These are phyloP conservation scores for Columba janthina DNA, from an alignment of 2,113 vertebrate genomes.

Conservation along the genomic window DNA sequence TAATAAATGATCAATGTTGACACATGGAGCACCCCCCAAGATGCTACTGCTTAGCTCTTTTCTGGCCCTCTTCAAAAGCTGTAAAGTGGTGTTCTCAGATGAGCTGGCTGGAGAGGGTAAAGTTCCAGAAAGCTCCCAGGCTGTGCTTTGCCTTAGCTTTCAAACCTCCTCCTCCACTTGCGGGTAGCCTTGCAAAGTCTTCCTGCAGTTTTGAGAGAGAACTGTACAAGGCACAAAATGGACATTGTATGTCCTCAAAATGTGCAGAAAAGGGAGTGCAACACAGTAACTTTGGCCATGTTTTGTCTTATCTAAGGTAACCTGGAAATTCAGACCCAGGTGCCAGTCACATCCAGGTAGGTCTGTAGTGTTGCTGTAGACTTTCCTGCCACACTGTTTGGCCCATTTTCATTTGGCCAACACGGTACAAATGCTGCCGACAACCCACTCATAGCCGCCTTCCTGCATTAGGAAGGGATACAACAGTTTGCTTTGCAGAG, in stretches of 20 bases:
- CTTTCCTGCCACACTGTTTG: not conserved
- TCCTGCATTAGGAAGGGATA: not conserved
- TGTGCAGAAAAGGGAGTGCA: not conserved
- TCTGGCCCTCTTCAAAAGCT: not conserved
- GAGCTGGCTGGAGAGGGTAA: not conserved
- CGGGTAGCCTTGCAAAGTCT: not conserved
- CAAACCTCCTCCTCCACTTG: not conserved
- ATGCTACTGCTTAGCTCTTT: not conserved
- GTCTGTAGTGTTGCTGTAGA: not conserved
- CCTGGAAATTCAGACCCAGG: not conserved
- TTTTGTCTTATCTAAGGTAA: not conserved
- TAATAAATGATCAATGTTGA: not conserved
- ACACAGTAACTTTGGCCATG: rapidly evolving
- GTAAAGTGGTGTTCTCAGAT: not conserved
- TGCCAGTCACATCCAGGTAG: not conserved
- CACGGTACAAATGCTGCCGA: not conserved
- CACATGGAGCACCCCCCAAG: not conserved
- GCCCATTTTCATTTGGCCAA: not conserved
- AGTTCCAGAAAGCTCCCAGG: not conserved
- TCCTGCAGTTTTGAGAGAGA: not conserved
- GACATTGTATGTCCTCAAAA: not conserved
- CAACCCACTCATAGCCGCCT: not conserved
- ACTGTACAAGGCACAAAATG: not conserved
- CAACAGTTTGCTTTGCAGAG: not conserved
- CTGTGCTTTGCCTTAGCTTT: not conserved